phyloP scores from a whole-genome alignment of 1,140 invertebrate genomes.

The Antheraea pernyi region DNA sequence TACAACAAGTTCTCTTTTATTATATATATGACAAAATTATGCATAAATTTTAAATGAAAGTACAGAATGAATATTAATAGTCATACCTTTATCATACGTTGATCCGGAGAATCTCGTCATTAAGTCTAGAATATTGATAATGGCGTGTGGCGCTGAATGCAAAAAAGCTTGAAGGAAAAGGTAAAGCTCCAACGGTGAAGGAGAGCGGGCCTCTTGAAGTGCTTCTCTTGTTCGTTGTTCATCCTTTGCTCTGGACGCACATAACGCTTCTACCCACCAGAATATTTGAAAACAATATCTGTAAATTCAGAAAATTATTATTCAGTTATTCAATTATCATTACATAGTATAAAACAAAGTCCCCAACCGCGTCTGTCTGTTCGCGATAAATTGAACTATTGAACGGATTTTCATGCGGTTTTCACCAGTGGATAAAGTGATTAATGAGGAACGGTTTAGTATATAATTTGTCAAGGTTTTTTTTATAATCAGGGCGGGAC shows the following conservation, averaged over 20 bases:
- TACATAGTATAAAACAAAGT: too few species aligned
- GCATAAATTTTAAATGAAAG: not conserved
- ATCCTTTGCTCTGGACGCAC: slow-evolving; percentile 74
- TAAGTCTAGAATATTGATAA: slow-evolving; percentile 76
- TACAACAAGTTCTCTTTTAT: too few species aligned
- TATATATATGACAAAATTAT: too few species aligned
- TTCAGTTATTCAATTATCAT: too few species aligned
- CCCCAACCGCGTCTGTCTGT: too few species aligned
- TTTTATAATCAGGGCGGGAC: too few species aligned
- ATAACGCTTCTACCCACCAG: slow-evolving; percentile 85
- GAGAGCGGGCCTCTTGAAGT: slow-evolving; percentile 77
- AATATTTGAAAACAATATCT: slow-evolving; percentile 85
- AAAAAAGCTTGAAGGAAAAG: slow-evolving; percentile 87
- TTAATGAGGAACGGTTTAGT: too few species aligned
- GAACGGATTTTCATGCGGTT: too few species aligned
- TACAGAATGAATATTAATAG: slow-evolving; percentile 5
- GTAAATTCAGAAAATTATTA: slow-evolving; percentile 24
- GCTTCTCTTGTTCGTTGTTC: slow-evolving; percentile 80
- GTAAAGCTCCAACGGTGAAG: slow-evolving; percentile 85
- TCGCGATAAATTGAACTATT: too few species aligned
- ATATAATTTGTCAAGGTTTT: too few species aligned
- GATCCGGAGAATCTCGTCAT: slow-evolving; percentile 47
- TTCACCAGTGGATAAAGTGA: too few species aligned
- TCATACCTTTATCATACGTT: slow-evolving; percentile 60
- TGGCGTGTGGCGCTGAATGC: slow-evolving; percentile 85